A percentile compares a stretch with the other conserved stretches of the same genome.
Conservation (phyloP, 1,140 invertebrate genomes). For the Penaeus chinensis region DNA sequence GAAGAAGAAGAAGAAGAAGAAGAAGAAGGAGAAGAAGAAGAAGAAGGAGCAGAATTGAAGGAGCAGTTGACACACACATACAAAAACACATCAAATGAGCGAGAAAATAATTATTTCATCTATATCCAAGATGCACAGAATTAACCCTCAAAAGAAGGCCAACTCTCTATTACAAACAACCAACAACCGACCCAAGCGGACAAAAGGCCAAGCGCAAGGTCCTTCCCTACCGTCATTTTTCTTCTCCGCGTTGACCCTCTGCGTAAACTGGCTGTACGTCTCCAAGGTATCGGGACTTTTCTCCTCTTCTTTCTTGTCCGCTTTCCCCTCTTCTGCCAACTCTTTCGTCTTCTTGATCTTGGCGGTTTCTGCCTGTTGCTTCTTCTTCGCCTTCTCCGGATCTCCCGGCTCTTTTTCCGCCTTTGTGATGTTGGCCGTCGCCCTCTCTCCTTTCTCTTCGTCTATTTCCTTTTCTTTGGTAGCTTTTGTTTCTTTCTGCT, state of each 20-base stretch:
- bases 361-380: no score
- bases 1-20: no score
- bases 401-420: not conserved
- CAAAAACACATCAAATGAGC: no score
- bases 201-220: not conserved
- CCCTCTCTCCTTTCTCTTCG: no score
- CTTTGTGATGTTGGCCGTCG: not conserved
- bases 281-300: slow-evolving; percentile 54
- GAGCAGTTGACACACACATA: no score
- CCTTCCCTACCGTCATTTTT: slow-evolving; percentile 58
- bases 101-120: no score
- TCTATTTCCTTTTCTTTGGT: not conserved
- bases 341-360: slow-evolving; percentile 20
- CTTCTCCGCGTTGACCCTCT: slow-evolving; percentile 62
- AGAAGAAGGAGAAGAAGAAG: no score
- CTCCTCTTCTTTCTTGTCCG: slow-evolving; percentile 15
- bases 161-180: no score
- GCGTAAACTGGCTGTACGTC: slow-evolving; percentile 63
- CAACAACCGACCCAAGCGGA: no score
- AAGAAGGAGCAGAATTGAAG: no score
- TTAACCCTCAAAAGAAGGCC: no score
- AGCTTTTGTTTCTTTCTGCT: not conserved
- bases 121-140: no score
- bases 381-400: not conserved
- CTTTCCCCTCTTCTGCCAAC: not conserved